Conservation (phyloP, 2,113 vertebrate species). For the Clupea harengus region DNA sequence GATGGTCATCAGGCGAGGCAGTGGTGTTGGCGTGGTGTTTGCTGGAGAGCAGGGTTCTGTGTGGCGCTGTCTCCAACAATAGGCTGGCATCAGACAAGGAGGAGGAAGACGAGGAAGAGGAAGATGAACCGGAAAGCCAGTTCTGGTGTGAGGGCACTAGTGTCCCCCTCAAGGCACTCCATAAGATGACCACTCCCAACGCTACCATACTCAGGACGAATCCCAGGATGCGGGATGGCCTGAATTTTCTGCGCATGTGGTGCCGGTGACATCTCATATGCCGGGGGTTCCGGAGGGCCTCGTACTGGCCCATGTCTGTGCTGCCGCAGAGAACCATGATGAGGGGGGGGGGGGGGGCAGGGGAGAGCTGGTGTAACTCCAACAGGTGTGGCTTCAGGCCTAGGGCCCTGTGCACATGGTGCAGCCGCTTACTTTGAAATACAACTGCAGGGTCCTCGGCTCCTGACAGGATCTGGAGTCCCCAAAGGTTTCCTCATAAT, state of each 20-base stretch:
- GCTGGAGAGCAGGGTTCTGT: conserved; percentile 86
- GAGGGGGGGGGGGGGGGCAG: conserved; percentile 23
- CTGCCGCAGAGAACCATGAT: conserved; percentile 62
- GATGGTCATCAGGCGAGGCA: conserved; percentile 53
- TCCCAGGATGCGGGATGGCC: conserved; percentile 80
- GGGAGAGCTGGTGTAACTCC: conserved; percentile 26
- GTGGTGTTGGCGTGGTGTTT: conserved; percentile 64
- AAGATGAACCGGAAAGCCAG: background rate
- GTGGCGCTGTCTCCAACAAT: conserved; percentile 58
- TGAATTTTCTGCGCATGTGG: conserved; percentile 83
- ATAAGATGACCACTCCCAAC: conserved; percentile 80
- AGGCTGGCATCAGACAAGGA: conserved; percentile 51
- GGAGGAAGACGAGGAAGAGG: background rate
- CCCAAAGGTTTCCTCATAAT: conserved; percentile 74
- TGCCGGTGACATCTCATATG: conserved; percentile 59
- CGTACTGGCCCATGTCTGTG: conserved; percentile 41
- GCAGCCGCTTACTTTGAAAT: conserved; percentile 28
- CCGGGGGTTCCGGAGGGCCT: conserved; percentile 30
- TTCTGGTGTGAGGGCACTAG: background rate
- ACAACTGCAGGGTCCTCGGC: conserved; percentile 41
- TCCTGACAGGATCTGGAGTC: conserved; percentile 61
- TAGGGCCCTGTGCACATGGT: conserved; percentile 35
- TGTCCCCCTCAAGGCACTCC: conserved; percentile 87
- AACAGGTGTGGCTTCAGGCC: background rate
- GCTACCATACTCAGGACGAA: conserved; percentile 81